These are phyloP conservation scores for Sebastolobus alascanus DNA, from an alignment of 2,797 vertebrate genomes.

Conservation along the genomic window DNA sequence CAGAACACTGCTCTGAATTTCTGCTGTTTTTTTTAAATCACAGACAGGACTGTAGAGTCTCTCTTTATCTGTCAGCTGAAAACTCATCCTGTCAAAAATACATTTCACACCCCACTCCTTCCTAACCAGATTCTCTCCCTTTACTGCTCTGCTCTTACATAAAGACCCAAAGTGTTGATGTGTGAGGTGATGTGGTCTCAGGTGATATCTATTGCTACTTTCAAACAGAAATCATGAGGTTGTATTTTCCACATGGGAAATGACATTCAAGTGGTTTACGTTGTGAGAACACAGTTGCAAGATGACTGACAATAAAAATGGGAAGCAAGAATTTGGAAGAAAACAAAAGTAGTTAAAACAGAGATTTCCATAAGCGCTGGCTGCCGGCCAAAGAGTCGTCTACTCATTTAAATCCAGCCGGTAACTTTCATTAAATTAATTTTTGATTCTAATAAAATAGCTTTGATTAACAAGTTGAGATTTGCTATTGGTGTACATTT, in stretches of 20 bases:
- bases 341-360: background rate
- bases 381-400: background rate
- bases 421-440: background rate
- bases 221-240: slow-evolving; percentile 1
- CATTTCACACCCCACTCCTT: slow-evolving; percentile 19
- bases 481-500: too few relatives aligned
- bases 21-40: slow-evolving; percentile 8
- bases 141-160: background rate
- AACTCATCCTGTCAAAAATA: slow-evolving; percentile 39
- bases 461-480: too few relatives aligned
- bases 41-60: slow-evolving; percentile 7
- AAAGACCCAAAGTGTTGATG: slow-evolving; percentile 7
- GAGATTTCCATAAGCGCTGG: background rate
- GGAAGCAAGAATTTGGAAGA: background rate
- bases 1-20: slow-evolving; percentile 31
- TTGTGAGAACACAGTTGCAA: background rate
- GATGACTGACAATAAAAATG: background rate
- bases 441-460: background rate
- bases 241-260: slow-evolving; percentile 3
- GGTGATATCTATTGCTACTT: slow-evolving; percentile 14
- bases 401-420: background rate
- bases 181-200: background rate
- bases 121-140: background rate
- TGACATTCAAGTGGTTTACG: background rate
- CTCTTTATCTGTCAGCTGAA: slow-evolving; percentile 38